Evolutionary conservation across 2,113 vertebrate species (phyloP), one percentile per base, ranked within the genome.

Genomic region (Cottus gobio): DNA sequence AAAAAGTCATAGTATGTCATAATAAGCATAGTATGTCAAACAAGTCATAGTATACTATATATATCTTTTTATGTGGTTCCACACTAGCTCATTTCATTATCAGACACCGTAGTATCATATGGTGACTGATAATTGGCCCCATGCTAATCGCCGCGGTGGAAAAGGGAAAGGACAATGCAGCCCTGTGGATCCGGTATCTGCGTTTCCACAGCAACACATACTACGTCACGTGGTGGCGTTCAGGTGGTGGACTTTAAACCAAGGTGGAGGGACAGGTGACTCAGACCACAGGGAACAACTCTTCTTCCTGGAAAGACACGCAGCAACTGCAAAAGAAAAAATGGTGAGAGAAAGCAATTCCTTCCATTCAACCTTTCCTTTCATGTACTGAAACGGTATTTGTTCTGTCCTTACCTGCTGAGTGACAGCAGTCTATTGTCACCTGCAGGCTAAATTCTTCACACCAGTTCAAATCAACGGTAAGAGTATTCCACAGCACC

Each of bases 361-460:
- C 28, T 63, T 75, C 1, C 6, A 2, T 44, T 2, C 16, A 72
- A 1, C 7, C 15, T 62, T 37, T 69, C 4, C 30, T 63, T n/a
- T 36, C 12, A 6, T 48, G 1, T 36, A 5, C 52, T 75, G 30
- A 39, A 16, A 61, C 4, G 18, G 18, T 1, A 6, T 58, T 30
- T 20, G 39, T 30, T 68, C 5, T 80, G 36, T 36, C 13, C 5
- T 71, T 52, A 2, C 57, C 39, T 26, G 36, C 20, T 7, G 13
- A 20, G 12, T 87, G 16, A 83, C 0, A 3, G 0, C 2, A 4
- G 9, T 0, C 1, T 71, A 0, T 56, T 84, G n/a, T 77, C 64
- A 36, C 37, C 16, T 74, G 20, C 86, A 95, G 94, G 94, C 94
- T 2, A 95, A 95, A 82, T 95, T 95, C 82, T 91, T 95, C 78